Conservation (phyloP, 2,797 vertebrate species). For the Heteromormyrus szaboi region DNA sequence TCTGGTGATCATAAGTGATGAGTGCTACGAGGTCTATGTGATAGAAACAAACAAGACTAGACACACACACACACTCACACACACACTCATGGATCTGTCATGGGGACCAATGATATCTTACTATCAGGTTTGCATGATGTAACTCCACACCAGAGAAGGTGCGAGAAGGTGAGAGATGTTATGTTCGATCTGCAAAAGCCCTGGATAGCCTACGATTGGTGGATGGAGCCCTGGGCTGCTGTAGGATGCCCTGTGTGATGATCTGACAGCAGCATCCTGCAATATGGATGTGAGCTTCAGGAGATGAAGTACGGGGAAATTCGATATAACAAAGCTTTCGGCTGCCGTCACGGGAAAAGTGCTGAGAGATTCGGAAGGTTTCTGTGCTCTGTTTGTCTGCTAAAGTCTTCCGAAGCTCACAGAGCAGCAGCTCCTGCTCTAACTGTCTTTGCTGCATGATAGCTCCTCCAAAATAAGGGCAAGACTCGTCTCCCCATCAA, state of each 20-base stretch:
- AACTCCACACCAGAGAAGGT: neutral
- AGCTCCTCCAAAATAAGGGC: slow-evolving; percentile 35
- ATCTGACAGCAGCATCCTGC: neutral
- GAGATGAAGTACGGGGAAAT: slow-evolving; percentile 93
- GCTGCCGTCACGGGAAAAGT: neutral
- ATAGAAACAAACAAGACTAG: neutral
- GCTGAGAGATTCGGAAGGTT: neutral
- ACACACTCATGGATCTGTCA: neutral
- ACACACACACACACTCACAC: neutral
- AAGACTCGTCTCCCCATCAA: slow-evolving; percentile 30
- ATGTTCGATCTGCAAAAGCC: neutral
- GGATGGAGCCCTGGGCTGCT: neutral
- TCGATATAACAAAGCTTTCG: slow-evolving; percentile 82
- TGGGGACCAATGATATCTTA: neutral
- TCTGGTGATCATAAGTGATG: neutral
- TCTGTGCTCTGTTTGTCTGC: neutral
- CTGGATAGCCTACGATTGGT: neutral
- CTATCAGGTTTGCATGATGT: neutral
- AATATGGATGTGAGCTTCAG: slow-evolving; percentile 70
- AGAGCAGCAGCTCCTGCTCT: slow-evolving; percentile 11
- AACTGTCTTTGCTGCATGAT: slow-evolving; percentile 33
- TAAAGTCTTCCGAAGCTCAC: slow-evolving; percentile 28
- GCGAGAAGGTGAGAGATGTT: neutral
- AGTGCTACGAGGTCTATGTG: neutral
- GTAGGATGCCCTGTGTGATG: neutral